Conservation (phyloP, 2,888 invertebrate species). For the Pseudococcus viburni region DNA sequence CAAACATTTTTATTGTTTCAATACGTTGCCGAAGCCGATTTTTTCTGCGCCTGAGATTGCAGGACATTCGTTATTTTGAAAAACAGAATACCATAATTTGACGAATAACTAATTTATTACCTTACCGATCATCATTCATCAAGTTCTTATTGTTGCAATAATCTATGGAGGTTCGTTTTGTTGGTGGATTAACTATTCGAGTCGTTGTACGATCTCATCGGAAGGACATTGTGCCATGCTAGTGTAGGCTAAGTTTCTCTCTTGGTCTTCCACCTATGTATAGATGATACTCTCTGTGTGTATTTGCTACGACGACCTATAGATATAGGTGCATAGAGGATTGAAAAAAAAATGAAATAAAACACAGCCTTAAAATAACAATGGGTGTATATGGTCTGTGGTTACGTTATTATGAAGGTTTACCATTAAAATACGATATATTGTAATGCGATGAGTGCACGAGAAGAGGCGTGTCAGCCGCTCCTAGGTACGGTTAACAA, state of each 20-base stretch:
- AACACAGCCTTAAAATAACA: constrained; percentile 52
- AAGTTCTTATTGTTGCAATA: no score
- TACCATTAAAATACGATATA: constrained; percentile 57
- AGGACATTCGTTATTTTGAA: no score
- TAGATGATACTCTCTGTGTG: not conserved
- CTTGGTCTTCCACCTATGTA: not conserved
- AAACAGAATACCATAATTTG: no score
- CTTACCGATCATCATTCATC: no score
- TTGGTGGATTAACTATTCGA: not conserved
- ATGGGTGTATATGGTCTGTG: constrained; percentile 49
- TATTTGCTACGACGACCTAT: not conserved
- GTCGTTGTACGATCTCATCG: not conserved
- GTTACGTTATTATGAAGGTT: constrained; percentile 42
- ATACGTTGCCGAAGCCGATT: no score
- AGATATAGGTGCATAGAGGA: not conserved
- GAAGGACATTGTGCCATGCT: not conserved
- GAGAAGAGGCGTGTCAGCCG: constrained; percentile 58
- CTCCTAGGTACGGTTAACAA: constrained; percentile 52
- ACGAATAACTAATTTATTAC: no score
- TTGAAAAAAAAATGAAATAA: constrained; percentile 4
- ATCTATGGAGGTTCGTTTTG: no score
- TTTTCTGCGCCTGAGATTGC: no score
- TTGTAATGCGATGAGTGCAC: constrained; percentile 56
- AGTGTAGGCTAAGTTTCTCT: not conserved
- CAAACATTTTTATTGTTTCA: no score